phyloP scores from a whole-genome alignment of 2,797 vertebrate genomes.

The Hephaestus fuliginosus region DNA sequence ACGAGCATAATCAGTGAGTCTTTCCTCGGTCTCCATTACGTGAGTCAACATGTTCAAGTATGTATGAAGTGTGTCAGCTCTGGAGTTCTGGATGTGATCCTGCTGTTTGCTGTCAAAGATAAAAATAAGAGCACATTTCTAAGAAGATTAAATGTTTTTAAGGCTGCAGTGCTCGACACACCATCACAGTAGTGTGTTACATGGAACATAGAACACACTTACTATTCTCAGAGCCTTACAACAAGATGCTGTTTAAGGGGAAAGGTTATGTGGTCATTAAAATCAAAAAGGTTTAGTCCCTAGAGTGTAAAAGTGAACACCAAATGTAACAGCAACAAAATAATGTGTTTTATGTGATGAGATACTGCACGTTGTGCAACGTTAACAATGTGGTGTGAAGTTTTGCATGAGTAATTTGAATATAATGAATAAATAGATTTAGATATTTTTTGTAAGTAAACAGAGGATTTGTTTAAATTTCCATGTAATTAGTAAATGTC shows the following conservation, averaged over 20 bases:
- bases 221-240: background rate
- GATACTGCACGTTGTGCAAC: too few relatives aligned
- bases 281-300: background rate
- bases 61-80: slow-evolving; percentile 17
- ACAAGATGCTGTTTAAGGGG: background rate
- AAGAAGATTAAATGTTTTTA: background rate
- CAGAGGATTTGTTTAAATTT: background rate
- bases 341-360: background rate
- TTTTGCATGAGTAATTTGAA: too few relatives aligned
- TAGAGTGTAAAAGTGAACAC: background rate
- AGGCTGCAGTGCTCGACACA: slow-evolving; percentile 1
- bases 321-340: background rate
- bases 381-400: too few relatives aligned
- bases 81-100: background rate
- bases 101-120: slow-evolving; percentile 12
- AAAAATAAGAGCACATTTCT: background rate
- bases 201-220: background rate
- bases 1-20: background rate
- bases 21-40: background rate
- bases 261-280: background rate
- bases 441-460: background rate
- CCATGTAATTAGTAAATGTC: background rate
- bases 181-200: background rate
- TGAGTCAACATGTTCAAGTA: background rate
- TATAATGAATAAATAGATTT: background rate